phyloP scores from a whole-genome alignment of 1,140 invertebrate genomes.

The Hirudo medicinalis region DNA sequence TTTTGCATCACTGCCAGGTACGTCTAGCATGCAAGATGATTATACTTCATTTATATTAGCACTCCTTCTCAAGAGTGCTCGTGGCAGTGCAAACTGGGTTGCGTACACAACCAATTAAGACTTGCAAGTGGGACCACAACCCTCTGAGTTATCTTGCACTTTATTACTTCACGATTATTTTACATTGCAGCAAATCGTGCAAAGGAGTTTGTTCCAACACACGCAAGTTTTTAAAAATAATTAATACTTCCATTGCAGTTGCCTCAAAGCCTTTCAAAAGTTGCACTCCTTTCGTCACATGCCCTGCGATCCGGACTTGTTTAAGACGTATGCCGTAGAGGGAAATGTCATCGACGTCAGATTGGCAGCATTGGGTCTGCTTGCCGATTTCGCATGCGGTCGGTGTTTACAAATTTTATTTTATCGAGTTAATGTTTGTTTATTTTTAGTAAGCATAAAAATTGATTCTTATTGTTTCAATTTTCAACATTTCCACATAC shows the following conservation, averaged over 20 bases:
- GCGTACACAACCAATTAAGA: too few relatives aligned
- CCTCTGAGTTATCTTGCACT: too few relatives aligned
- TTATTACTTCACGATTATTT: too few relatives aligned
- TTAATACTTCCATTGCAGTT: constrained; percentile 39
- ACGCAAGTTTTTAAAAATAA: too few relatives aligned
- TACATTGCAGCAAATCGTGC: too few relatives aligned
- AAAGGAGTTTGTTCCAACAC: too few relatives aligned
- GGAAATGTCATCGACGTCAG: constrained; percentile 71
- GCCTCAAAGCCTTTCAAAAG: constrained; percentile 73
- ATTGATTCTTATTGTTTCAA: too few relatives aligned
- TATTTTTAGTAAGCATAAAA: too few relatives aligned
- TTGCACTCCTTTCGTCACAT: constrained; percentile 87
- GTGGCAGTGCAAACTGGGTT: too few relatives aligned
- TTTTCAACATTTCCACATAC: too few relatives aligned
- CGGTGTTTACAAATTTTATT: constrained; percentile 1
- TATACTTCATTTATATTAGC: constrained; percentile 10
- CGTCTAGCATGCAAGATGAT: not conserved
- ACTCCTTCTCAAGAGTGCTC: not conserved
- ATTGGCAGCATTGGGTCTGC: constrained; percentile 71
- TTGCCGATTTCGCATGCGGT: constrained; percentile 67
- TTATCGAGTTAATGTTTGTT: too few relatives aligned
- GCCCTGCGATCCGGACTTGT: constrained; percentile 72
- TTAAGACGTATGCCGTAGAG: constrained; percentile 70
- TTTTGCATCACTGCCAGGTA: constrained; percentile 68
- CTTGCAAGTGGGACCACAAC: too few relatives aligned